Evolutionary conservation across 2,888 invertebrate genomes (phyloP), one percentile per base, ranked within the genome.

Genomic region (Monopis laevigella): DNA sequence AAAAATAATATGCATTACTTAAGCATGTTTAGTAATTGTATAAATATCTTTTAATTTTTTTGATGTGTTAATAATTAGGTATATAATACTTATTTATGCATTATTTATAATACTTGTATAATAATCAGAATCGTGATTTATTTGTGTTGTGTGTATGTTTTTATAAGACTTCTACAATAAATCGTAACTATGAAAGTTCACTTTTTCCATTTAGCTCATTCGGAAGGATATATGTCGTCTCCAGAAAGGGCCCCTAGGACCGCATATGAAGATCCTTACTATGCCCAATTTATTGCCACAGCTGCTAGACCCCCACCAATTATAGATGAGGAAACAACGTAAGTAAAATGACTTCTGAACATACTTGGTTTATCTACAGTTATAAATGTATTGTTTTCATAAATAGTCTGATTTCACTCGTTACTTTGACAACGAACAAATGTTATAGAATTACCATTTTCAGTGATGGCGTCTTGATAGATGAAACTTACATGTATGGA

Each of bases 271-370:
- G 94, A 94, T 56, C 92, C 93, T 0, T 93, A 93, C 70, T 93
- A 93, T 57, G 86, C 90, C 39, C 92, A 92, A 59, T 93, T 89
- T 60, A 71, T 86, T 13, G 82, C 86, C 1, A 71, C 89, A 26
- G 86, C 89, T 4, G 86, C 87, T 4, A 88, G 86, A 4, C 65
- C 85, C 21, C 73, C 85, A 5, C 94, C 96, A 3, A 89, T 95
- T 43, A 95, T 96, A 51, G 96, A 96, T 59, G 95, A 95, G 65
- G 95, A 96, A 74, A 85, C 92, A 45, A 87, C 87, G 90, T 90
- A 75, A 67, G 57, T 49, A n/a, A 11, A 12, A 4, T 14, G 4
- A 13, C 16, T 32, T 11, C n/a, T 32, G n/a, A 32, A 6, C 11
- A 7, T 28, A 28, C 28, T 11, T n/a, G 4, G 6, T 28, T 8